These are phyloP conservation scores for Rhogogaster chlorosoma DNA, from an alignment of 2,888 invertebrate genomes.

Conservation along the genomic window DNA sequence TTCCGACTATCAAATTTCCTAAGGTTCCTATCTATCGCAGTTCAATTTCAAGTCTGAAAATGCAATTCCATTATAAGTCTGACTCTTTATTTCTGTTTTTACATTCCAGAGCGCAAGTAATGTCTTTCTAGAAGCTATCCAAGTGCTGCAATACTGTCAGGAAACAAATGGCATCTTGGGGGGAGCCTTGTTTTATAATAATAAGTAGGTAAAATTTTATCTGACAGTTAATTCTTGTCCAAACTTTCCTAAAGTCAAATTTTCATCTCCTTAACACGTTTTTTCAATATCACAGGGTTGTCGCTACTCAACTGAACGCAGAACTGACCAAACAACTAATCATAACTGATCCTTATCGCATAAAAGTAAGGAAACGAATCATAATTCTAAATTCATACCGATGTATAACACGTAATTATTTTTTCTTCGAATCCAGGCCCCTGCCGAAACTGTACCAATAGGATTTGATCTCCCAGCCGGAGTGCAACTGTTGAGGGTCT, in stretches of 20 bases:
- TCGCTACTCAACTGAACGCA: slow-evolving; percentile 87
- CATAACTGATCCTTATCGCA: slow-evolving; percentile 90
- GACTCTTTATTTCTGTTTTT: not conserved
- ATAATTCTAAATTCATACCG: not conserved
- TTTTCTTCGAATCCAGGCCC: slow-evolving; percentile 77
- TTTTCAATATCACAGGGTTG: slow-evolving; percentile 82
- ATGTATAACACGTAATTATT: slow-evolving; percentile 16
- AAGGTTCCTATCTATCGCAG: slow-evolving; percentile 81
- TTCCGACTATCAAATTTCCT: slow-evolving; percentile 89
- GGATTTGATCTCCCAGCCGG: slow-evolving; percentile 89
- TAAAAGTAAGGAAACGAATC: slow-evolving; percentile 80
- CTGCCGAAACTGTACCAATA: slow-evolving; percentile 84
- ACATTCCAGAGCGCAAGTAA: slow-evolving; percentile 89
- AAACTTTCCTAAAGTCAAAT: not conserved
- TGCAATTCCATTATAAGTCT: not conserved
- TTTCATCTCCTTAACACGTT: slow-evolving; percentile 12
- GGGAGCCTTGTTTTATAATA: slow-evolving; percentile 92
- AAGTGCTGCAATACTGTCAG: slow-evolving; percentile 91
- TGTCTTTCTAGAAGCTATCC: slow-evolving; percentile 92
- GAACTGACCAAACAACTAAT: slow-evolving; percentile 89
- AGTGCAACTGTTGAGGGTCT: slow-evolving; percentile 89
- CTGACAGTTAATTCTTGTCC: not conserved
- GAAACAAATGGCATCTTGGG: slow-evolving; percentile 89
- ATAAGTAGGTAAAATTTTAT: slow-evolving; percentile 84
- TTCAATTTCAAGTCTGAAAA: slow-evolving; percentile 37